A percentile compares a stretch with the other conserved stretches of the same genome.
Conservation (phyloP, 2,797 vertebrate species). For the Falco novaeseelandiae region DNA sequence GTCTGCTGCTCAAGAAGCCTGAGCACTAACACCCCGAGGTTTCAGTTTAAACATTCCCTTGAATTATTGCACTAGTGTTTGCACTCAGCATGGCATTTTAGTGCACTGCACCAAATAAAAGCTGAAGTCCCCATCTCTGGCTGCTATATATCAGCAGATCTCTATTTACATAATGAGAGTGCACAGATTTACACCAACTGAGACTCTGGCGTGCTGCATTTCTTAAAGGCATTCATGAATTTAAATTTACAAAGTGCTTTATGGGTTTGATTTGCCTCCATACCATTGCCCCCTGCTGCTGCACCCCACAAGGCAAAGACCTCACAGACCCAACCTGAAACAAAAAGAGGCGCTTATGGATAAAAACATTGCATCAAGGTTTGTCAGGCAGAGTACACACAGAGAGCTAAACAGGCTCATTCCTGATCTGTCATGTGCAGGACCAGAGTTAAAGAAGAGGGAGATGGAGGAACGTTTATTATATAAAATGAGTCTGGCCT, state of each 20-base stretch:
- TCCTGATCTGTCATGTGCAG: not conserved
- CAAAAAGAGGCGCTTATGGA: not conserved
- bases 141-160: conserved; percentile 5
- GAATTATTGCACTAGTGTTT: not conserved
- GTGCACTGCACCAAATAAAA: conserved; percentile 7
- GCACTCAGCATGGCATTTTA: not conserved
- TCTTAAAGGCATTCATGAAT: conserved; percentile 1
- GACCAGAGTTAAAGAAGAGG: not conserved
- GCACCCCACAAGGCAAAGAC: not conserved
- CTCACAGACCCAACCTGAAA: not conserved
- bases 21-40: not conserved
- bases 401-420: not conserved
- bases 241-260: not conserved
- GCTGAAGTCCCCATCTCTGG: not conserved
- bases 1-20: accelerated
- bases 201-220: not conserved
- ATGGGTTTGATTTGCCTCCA: not conserved
- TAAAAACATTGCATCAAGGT: not conserved
- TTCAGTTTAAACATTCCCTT: not conserved
- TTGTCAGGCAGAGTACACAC: not conserved
- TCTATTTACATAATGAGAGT: not conserved
- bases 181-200: conserved; percentile 10
- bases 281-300: accelerated
- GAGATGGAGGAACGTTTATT: not conserved
- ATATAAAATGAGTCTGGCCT: not conserved